A percentile compares a stretch with the other conserved stretches of the same genome.
Evolutionary conservation across 2,888 invertebrate species (phyloP).

Genomic region (Alloplasta piceator): DNA sequence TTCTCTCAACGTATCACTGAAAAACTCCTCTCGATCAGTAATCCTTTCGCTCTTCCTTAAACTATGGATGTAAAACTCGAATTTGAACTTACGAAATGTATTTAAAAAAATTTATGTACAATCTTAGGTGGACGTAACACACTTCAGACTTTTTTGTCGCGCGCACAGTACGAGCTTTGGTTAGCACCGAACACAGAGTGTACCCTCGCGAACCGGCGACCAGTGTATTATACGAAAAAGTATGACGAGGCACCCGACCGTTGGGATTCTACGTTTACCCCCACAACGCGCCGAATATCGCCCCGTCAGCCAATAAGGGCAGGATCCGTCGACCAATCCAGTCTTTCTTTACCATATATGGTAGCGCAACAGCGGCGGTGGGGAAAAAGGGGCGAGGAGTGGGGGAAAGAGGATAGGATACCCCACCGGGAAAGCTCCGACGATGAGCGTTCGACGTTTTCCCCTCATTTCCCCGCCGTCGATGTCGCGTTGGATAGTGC

Average conservation of each 20-base stretch:
- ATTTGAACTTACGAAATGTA: conserved; percentile 63
- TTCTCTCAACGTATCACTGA: conserved; percentile 59
- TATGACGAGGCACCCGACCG: conserved; percentile 68
- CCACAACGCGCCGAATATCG: conserved; percentile 67
- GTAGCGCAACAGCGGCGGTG: conserved; percentile 86
- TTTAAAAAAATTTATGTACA: conserved; percentile 78
- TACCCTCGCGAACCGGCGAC: conserved; percentile 76
- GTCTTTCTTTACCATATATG: conserved; percentile 92
- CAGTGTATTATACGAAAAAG: conserved; percentile 80
- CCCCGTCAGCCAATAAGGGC: conserved; percentile 79
- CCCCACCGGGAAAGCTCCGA: conserved; percentile 77
- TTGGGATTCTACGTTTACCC: conserved; percentile 68
- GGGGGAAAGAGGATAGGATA: conserved; percentile 83
- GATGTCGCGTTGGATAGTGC: conserved; percentile 58
- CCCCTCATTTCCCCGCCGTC: neutral
- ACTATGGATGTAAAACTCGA: neutral
- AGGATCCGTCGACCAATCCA: conserved; percentile 86
- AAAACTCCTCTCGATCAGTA: neutral
- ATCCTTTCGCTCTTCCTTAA: neutral
- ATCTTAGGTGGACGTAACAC: conserved; percentile 69
- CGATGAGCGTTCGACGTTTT: conserved; percentile 20
- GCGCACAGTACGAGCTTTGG: conserved; percentile 72
- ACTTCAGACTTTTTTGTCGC: conserved; percentile 73
- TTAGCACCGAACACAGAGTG: conserved; percentile 81
- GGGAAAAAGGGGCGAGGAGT: conserved; percentile 2